These are phyloP conservation scores for Venustoraphidia nigricollis DNA, from an alignment of 2,888 invertebrate genomes.

Conservation along the genomic window DNA sequence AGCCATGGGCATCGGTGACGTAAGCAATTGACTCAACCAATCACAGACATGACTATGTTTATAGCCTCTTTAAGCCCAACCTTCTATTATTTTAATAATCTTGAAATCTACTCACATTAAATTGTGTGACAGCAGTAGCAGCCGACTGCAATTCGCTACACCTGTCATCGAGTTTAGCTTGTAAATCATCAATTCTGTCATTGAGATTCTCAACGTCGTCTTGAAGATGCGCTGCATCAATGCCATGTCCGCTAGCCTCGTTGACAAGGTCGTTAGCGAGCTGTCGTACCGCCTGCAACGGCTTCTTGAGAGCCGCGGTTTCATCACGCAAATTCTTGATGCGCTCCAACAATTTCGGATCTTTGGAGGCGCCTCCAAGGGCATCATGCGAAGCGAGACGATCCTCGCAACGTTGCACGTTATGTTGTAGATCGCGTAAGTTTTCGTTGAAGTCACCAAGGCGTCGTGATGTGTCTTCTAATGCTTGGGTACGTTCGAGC, in stretches of 20 bases:
- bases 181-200: slow-evolving; percentile 62
- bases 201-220: slow-evolving; percentile 64
- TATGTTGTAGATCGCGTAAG: slow-evolving; percentile 68
- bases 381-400: slow-evolving; percentile 61
- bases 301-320: slow-evolving; percentile 59
- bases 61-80: too few species aligned
- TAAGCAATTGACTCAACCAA: too few species aligned
- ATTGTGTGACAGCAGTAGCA: slow-evolving; percentile 71
- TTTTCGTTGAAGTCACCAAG: slow-evolving; percentile 76
- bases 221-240: slow-evolving; percentile 59
- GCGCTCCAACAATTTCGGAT: slow-evolving; percentile 70
- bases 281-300: slow-evolving; percentile 45
- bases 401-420: slow-evolving; percentile 79
- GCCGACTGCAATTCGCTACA: slow-evolving; percentile 70
- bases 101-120: slow-evolving; percentile 39
- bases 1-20: too few species aligned
- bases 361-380: slow-evolving; percentile 56
- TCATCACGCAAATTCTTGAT: slow-evolving; percentile 75
- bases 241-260: slow-evolving; percentile 59
- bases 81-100: not conserved
- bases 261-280: slow-evolving; percentile 62
- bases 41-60: too few species aligned
- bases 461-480: slow-evolving; percentile 71
- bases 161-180: slow-evolving; percentile 61
- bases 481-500: slow-evolving; percentile 55